phyloP scores from a whole-genome alignment of 2,888 invertebrate species.

The Brachylomia viminalis region DNA sequence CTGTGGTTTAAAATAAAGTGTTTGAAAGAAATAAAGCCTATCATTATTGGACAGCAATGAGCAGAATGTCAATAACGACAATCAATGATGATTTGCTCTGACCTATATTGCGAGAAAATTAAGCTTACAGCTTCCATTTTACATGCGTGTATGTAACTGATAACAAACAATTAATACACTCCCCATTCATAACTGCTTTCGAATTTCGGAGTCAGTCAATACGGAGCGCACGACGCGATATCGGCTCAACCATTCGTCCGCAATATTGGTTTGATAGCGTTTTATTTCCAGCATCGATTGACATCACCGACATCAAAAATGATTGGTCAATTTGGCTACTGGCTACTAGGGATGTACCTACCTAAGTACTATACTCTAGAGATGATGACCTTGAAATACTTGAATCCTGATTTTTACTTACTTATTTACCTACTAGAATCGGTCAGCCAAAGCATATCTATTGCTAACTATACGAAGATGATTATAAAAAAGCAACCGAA shows the following conservation, averaged over 20 bases:
- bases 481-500: neutral
- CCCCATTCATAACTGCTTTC: slow-evolving; percentile 57
- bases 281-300: slow-evolving; percentile 58
- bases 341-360: neutral
- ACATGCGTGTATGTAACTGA: slow-evolving; percentile 38
- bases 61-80: neutral
- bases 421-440: neutral
- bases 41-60: neutral
- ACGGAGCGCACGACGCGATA: slow-evolving; percentile 52
- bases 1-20: neutral
- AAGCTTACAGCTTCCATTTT: slow-evolving; percentile 21
- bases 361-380: neutral
- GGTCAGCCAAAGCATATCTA: neutral
- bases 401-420: neutral
- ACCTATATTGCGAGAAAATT: slow-evolving; percentile 23
- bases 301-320: slow-evolving; percentile 52
- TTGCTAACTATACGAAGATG: no score
- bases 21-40: neutral
- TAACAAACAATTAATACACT: slow-evolving; percentile 58
- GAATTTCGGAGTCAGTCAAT: slow-evolving; percentile 55
- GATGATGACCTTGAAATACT: neutral
- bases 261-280: slow-evolving; percentile 64
- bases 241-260: slow-evolving; percentile 55
- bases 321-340: slow-evolving; percentile 53
- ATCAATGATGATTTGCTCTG: slow-evolving; percentile 2